Evolutionary conservation across 2,888 invertebrate species (phyloP).

Genomic region (Tenthredo amoena): DNA sequence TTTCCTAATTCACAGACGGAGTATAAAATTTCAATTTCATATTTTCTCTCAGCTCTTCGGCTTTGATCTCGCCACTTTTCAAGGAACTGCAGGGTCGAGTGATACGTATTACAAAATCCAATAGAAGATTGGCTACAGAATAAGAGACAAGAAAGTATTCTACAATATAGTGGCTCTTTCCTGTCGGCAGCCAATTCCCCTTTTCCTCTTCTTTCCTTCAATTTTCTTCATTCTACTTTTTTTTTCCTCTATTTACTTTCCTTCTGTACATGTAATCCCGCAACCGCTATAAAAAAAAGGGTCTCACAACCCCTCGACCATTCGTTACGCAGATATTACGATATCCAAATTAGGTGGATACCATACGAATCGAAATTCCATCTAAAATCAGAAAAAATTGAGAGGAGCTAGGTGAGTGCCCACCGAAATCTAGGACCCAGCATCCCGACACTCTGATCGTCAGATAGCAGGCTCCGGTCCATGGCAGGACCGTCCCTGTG

Average conservation of each 20-base stretch:
- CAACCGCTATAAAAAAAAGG: neutral
- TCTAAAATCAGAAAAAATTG: neutral
- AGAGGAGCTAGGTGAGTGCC: neutral
- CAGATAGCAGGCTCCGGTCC: constrained; percentile 39
- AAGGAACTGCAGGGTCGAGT: neutral
- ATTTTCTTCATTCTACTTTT: neutral
- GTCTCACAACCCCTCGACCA: neutral
- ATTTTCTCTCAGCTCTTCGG: neutral
- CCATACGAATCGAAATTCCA: neutral
- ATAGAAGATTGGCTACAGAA: neutral
- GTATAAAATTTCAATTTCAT: neutral
- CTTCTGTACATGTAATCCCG: neutral
- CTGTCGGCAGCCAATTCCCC: neutral
- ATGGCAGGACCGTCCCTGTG: constrained; percentile 46
- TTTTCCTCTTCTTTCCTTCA: neutral
- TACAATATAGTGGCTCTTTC: neutral
- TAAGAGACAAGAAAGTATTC: constrained; percentile 4
- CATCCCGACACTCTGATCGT: constrained; percentile 1
- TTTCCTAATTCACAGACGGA: neutral
- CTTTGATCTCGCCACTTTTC: neutral
- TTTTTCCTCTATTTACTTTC: neutral
- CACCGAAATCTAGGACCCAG: neutral
- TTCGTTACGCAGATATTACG: neutral
- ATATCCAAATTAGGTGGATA: neutral
- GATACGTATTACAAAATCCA: neutral